Conservation (phyloP, 2,888 invertebrate genomes). For the Mythimna albipuncta region DNA sequence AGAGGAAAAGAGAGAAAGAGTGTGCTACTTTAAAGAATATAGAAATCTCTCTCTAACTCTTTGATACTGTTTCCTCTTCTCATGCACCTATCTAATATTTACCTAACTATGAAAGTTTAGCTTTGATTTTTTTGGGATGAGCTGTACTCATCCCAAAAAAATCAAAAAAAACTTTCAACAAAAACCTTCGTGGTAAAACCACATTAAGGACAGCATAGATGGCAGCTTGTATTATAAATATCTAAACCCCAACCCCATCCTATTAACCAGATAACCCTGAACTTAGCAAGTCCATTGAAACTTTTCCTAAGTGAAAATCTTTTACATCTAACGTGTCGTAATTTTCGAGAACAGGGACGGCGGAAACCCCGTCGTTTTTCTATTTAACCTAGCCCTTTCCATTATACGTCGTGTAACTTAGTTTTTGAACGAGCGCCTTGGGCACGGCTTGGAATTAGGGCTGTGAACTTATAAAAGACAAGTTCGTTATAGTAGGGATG, state of each 20-base stretch:
- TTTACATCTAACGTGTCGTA: slow-evolving; percentile 53
- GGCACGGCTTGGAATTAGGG: slow-evolving; percentile 53
- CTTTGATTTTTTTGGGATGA: too few relatives aligned
- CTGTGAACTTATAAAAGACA: slow-evolving; percentile 39
- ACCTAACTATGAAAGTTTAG: too few relatives aligned
- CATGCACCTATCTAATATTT: too few relatives aligned
- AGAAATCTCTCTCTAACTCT: too few relatives aligned
- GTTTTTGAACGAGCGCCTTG: slow-evolving; percentile 65
- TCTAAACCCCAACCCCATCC: background rate
- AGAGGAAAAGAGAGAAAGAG: too few relatives aligned
- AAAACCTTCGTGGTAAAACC: too few relatives aligned
- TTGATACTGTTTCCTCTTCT: too few relatives aligned
- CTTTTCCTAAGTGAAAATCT: slow-evolving; percentile 62
- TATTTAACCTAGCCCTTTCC: slow-evolving; percentile 63
- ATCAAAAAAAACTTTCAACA: too few relatives aligned
- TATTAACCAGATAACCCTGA: slow-evolving; percentile 19
- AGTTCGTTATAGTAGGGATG: slow-evolving; percentile 44
- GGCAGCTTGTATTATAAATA: background rate
- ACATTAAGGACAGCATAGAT: too few relatives aligned
- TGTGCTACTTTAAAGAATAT: too few relatives aligned
- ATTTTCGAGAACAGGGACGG: slow-evolving; percentile 42
- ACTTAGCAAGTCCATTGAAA: slow-evolving; percentile 53
- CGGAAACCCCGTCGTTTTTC: slow-evolving; percentile 42
- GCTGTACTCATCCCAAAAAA: too few relatives aligned
- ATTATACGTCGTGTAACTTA: slow-evolving; percentile 69